These are phyloP conservation scores for Ochotona curzoniae DNA, from an alignment of 2,113 vertebrate species.

Conservation along the genomic window DNA sequence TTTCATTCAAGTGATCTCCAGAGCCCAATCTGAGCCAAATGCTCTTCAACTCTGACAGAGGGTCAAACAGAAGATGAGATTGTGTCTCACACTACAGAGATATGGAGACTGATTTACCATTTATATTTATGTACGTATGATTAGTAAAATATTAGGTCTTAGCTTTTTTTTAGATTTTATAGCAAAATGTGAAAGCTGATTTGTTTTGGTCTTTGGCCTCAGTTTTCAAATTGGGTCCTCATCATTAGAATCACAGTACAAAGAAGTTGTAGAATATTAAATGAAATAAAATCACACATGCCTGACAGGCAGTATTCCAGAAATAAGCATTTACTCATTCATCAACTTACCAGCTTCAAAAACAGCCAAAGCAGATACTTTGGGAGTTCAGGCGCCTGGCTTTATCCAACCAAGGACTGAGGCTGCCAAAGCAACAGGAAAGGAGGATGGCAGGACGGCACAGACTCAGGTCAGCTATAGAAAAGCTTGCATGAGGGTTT, in stretches of 20 bases:
- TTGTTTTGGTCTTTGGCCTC: not conserved
- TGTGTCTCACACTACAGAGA: not conserved
- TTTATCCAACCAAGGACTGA: not conserved
- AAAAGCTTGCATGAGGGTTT: conserved; percentile 9
- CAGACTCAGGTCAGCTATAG: not conserved
- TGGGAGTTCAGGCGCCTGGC: not conserved
- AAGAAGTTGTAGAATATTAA: not conserved
- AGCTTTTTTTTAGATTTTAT: not conserved
- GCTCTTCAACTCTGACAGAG: not conserved
- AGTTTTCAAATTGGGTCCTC: not conserved
- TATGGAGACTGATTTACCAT: not conserved
- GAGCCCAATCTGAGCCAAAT: not conserved
- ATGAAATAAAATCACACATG: not conserved
- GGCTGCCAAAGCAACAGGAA: not conserved
- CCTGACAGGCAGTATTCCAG: not conserved
- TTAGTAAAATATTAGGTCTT: not conserved
- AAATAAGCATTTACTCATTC: not conserved
- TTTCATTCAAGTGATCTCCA: not conserved
- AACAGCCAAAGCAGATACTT: not conserved
- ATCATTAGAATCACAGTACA: not conserved
- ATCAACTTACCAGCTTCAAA: not conserved
- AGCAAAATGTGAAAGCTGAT: not conserved
- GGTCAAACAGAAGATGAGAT: not conserved
- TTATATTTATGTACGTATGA: not conserved
- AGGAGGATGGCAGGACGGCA: not conserved